phyloP scores from a whole-genome alignment of 2,888 invertebrate species.

The Venusia cambrica region DNA sequence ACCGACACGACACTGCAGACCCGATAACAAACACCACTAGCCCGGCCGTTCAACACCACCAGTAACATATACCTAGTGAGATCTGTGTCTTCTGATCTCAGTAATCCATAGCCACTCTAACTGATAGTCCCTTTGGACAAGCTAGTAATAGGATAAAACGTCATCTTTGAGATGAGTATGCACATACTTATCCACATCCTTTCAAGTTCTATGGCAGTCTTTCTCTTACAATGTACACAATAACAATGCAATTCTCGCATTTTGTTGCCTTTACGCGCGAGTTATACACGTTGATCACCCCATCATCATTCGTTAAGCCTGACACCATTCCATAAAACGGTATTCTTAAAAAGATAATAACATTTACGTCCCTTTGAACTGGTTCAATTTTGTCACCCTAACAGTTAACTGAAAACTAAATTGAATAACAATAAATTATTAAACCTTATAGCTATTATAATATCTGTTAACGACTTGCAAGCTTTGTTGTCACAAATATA shows the following conservation, averaged over 20 bases:
- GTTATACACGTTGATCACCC: slow-evolving; percentile 72
- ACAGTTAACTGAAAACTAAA: slow-evolving; percentile 76
- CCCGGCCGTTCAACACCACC: slow-evolving; percentile 45
- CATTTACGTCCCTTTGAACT: slow-evolving; percentile 78
- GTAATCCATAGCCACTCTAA: slow-evolving; percentile 43
- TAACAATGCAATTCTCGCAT: slow-evolving; percentile 70
- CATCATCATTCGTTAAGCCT: slow-evolving; percentile 56
- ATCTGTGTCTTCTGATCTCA: slow-evolving; percentile 26
- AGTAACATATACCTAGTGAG: slow-evolving; percentile 24
- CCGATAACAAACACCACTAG: slow-evolving; percentile 54
- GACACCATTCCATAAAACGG: slow-evolving; percentile 55
- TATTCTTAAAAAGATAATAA: slow-evolving; percentile 74
- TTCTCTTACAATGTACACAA: slow-evolving; percentile 77
- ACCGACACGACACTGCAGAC: slow-evolving; percentile 58
- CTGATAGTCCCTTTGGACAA: slow-evolving; percentile 47
- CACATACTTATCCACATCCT: slow-evolving; percentile 64
- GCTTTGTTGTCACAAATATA: slow-evolving; percentile 68
- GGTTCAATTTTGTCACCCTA: slow-evolving; percentile 79
- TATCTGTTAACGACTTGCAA: slow-evolving; percentile 74
- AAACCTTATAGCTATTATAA: slow-evolving; percentile 78
- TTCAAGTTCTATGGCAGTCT: slow-evolving; percentile 75
- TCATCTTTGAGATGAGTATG: slow-evolving; percentile 71
- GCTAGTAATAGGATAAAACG: slow-evolving; percentile 59
- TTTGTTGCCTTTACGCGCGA: slow-evolving; percentile 54
- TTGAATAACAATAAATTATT: slow-evolving; percentile 80